A percentile compares a stretch with the other conserved stretches of the same genome.
Evolutionary conservation across 2,888 invertebrate genomes (phyloP).

Genomic region (Pherbina coryleti): DNA sequence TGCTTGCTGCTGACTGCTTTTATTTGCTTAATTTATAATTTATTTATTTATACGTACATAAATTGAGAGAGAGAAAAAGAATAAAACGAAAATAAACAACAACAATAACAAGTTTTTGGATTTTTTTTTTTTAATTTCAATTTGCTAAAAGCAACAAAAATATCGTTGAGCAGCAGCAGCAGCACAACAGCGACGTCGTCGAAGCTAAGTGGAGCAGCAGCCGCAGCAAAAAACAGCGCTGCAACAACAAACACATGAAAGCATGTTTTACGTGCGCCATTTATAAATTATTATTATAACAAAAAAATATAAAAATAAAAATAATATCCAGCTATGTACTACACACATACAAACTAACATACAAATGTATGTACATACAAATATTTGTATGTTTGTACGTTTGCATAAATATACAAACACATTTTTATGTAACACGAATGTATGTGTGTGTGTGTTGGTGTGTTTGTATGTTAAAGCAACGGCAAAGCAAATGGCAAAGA

Average conservation of each 20-base stretch:
- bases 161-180: constrained; percentile 23
- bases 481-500: background rate
- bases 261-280: constrained; percentile 20
- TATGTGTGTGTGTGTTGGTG: background rate
- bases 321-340: background rate
- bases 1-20: background rate
- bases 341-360: background rate
- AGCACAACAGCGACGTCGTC: background rate
- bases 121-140: constrained; percentile 3
- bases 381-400: background rate
- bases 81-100: constrained; percentile 39
- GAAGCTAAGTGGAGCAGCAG: background rate
- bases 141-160: constrained; percentile 14
- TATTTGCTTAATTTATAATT: constrained; percentile 27
- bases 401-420: background rate
- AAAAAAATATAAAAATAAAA: background rate
- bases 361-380: too few relatives aligned
- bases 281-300: background rate
- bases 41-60: constrained; percentile 29
- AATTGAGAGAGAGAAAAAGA: constrained; percentile 15
- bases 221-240: background rate
- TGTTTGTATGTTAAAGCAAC: background rate
- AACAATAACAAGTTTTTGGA: constrained; percentile 27
- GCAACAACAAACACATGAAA: constrained; percentile 1
- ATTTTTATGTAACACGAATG: background rate